Evolutionary conservation across 1,140 invertebrate species (phyloP).

Genomic region (Habropoda laboriosa): DNA sequence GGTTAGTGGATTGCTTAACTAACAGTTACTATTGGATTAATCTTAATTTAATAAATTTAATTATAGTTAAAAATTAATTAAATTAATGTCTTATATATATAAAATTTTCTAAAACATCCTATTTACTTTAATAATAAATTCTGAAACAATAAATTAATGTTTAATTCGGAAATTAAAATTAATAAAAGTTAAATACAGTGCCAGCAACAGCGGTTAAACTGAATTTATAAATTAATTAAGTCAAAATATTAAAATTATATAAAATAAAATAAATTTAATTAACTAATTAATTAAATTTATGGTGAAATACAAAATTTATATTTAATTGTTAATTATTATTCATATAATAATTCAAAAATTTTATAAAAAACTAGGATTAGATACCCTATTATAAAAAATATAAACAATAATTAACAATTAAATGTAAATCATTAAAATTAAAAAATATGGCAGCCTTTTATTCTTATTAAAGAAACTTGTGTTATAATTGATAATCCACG

Average conservation of each 20-base stretch:
- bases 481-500: no score
- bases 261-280: conserved; percentile 67
- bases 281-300: conserved; percentile 62
- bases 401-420: conserved; percentile 78
- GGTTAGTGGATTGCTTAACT: no score
- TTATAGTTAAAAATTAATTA: no score
- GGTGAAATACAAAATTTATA: conserved; percentile 69
- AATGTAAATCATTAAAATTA: conserved; percentile 75
- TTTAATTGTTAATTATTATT: conserved; percentile 57
- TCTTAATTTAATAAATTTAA: no score
- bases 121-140: background rate
- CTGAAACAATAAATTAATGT: no score
- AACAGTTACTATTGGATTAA: no score
- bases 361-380: conserved; percentile 85
- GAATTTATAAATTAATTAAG: conserved; percentile 65
- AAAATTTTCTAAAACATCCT: no score
- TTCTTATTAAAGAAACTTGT: conserved; percentile 65
- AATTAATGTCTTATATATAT: no score
- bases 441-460: conserved; percentile 65
- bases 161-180: background rate
- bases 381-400: conserved; percentile 85
- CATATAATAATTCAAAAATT: conserved; percentile 71
- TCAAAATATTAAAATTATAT: conserved; percentile 55
- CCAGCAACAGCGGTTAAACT: conserved; percentile 79
- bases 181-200: conserved; percentile 57